Percentiles rank a stretch among this genome's conserved stretches.
Evolutionary conservation across 2,797 vertebrate species (phyloP).

Genomic region (Myotis daubentonii): DNA sequence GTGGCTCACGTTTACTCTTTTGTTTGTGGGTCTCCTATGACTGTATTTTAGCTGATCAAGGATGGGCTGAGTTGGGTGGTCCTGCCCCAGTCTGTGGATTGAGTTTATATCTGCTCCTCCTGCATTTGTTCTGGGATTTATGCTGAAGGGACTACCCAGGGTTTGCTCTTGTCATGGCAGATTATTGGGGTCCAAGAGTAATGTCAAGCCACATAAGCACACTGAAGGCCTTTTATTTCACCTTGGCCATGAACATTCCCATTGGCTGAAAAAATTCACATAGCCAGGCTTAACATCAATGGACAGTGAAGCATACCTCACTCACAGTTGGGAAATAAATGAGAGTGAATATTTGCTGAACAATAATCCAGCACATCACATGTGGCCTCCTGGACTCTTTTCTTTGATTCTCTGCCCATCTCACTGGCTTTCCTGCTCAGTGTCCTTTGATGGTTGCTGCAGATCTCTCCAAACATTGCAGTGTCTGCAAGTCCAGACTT

Average conservation of each 20-base stretch:
- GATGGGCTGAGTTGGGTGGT: background rate
- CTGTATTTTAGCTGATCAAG: background rate
- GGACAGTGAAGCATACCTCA: background rate
- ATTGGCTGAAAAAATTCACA: background rate
- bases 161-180: background rate
- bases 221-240: background rate
- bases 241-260: background rate
- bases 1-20: background rate
- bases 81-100: background rate
- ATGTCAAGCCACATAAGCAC: background rate
- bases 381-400: background rate
- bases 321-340: background rate
- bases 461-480: background rate
- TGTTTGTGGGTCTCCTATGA: background rate
- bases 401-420: background rate
- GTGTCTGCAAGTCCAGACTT: background rate
- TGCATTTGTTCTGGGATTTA: background rate
- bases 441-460: background rate
- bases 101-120: background rate
- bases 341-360: background rate
- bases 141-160: background rate
- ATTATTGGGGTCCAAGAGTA: background rate
- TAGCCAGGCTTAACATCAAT: background rate
- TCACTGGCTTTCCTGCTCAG: background rate
- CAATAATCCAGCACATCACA: fast-evolving